Percentiles rank a stretch among this genome's conserved stretches.
phyloP scores from a whole-genome alignment of 2,113 vertebrate species.

The Canis aureus region DNA sequence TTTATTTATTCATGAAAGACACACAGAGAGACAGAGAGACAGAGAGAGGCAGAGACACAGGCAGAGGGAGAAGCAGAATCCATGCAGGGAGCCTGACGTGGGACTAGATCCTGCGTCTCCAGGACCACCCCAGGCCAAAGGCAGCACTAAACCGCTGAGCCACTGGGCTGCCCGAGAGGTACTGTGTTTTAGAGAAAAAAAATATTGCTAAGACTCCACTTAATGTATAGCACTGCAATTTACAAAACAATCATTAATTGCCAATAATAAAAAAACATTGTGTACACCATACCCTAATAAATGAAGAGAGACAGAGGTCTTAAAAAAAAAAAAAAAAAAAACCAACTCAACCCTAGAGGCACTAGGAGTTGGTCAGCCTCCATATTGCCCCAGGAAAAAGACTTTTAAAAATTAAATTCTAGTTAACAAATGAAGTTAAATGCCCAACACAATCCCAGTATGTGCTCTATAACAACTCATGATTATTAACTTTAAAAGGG shows the following conservation, averaged over 20 bases:
- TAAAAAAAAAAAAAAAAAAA: background rate
- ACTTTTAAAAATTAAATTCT: slow-evolving; percentile 18
- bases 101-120: too few species aligned
- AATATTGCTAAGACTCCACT: background rate
- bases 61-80: too few species aligned
- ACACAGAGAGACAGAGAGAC: too few species aligned
- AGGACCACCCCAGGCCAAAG: too few species aligned
- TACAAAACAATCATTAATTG: background rate
- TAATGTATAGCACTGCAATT: background rate
- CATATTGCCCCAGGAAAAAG: background rate
- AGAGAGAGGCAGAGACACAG: too few species aligned
- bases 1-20: too few species aligned
- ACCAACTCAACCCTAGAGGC: background rate
- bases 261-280: background rate
- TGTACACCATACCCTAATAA: background rate
- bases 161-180: too few species aligned
- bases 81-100: too few species aligned
- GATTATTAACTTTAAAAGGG: background rate
- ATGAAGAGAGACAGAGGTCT: background rate
- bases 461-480: background rate
- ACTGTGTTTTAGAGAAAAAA: background rate
- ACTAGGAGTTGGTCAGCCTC: background rate
- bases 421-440: slow-evolving; percentile 22
- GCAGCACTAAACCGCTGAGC: too few species aligned
- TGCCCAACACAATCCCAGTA: background rate